Conservation (phyloP, 2,888 invertebrate genomes). For the Hemaris fuciformis region DNA sequence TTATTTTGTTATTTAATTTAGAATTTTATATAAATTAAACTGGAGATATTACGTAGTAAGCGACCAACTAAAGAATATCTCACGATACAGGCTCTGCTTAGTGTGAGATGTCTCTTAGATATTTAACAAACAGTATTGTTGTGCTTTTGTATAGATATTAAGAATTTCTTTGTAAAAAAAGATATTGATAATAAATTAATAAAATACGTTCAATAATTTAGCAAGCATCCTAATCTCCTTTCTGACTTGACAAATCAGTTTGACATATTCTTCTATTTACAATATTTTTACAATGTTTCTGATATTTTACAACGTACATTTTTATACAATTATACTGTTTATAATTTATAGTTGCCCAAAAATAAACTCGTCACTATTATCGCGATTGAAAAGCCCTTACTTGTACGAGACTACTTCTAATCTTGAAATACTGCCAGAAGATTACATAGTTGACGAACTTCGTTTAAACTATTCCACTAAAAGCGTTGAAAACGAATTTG, state of each 20-base stretch:
- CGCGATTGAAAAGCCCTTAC: slow-evolving; percentile 34
- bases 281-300: neutral
- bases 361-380: slow-evolving; percentile 28
- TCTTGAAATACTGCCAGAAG: slow-evolving; percentile 33
- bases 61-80: too few relatives aligned
- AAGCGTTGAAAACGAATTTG: neutral
- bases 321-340: neutral
- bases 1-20: too few relatives aligned
- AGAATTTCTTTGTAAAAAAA: too few relatives aligned
- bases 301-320: neutral
- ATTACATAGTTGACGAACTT: slow-evolving; percentile 29
- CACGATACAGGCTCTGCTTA: too few relatives aligned
- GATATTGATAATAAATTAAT: too few relatives aligned
- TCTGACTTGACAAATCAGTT: neutral
- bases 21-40: too few relatives aligned
- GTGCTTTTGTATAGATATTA: too few relatives aligned
- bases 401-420: slow-evolving; percentile 26
- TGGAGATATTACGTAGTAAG: too few relatives aligned
- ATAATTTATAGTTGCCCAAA: neutral
- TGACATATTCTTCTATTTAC: slow-evolving; percentile 2
- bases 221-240: neutral
- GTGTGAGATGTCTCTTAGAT: too few relatives aligned
- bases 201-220: neutral
- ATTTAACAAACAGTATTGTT: too few relatives aligned
- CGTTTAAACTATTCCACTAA: neutral